Conservation (phyloP, 2,113 vertebrate genomes). For the Balaeniceps rex region DNA sequence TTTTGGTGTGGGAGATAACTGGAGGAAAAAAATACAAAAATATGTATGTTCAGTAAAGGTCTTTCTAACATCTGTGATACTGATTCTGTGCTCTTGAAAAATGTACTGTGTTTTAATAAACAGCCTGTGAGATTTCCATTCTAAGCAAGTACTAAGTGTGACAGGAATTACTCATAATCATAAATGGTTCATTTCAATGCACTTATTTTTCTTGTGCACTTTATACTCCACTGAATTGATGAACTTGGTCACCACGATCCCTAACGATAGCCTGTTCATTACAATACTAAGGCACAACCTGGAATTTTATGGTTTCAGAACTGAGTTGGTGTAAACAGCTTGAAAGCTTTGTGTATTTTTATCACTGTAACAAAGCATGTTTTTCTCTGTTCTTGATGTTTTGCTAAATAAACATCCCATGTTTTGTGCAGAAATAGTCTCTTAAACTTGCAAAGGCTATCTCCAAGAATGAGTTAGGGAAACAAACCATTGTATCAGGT, state of each 20-base stretch:
- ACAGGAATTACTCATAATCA: background rate
- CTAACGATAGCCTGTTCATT: background rate
- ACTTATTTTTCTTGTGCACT: constrained; percentile 43
- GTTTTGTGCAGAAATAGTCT: constrained; percentile 35
- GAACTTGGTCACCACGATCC: background rate
- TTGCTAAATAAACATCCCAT: constrained; percentile 61
- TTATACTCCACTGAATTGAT: background rate
- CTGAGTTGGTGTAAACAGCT: background rate
- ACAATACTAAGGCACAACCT: background rate
- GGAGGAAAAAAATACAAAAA: background rate
- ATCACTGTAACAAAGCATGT: constrained; percentile 58
- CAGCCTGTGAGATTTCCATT: background rate
- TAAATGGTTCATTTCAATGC: constrained; percentile 26
- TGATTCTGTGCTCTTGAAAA: background rate
- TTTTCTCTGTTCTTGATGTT: constrained; percentile 47
- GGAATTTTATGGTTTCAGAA: background rate
- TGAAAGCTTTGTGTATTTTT: constrained; percentile 41
- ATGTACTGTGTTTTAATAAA: background rate
- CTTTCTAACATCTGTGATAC: background rate
- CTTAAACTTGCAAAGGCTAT: background rate
- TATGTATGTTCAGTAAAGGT: background rate
- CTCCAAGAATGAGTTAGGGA: background rate
- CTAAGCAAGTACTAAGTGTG: background rate
- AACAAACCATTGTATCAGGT: background rate
- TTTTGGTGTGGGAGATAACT: background rate